phyloP scores from a whole-genome alignment of 2,797 vertebrate species.

The Manis pentadactyla region DNA sequence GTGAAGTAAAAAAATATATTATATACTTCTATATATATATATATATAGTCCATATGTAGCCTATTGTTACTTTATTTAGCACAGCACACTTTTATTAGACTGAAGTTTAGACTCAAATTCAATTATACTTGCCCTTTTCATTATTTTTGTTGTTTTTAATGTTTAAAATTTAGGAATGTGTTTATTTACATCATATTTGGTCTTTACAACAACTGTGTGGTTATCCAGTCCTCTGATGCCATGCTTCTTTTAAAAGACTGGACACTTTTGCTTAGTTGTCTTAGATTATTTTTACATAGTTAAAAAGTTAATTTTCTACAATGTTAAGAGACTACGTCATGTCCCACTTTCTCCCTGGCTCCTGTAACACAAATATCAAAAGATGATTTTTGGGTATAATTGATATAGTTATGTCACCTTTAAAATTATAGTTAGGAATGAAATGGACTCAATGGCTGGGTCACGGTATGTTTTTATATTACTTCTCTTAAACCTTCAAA shows the following conservation, averaged over 20 bases:
- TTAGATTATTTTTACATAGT: slow-evolving; percentile 8
- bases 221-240: not conserved
- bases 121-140: not conserved
- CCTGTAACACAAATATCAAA: not conserved
- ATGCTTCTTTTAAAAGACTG: not conserved
- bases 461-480: not conserved
- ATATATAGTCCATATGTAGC: too few species aligned
- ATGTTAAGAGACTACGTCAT: not conserved
- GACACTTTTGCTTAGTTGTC: not conserved
- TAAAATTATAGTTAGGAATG: not conserved
- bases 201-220: not conserved
- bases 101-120: not conserved
- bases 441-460: not conserved
- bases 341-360: not conserved
- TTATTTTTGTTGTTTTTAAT: not conserved
- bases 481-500: not conserved
- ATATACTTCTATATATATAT: too few species aligned
- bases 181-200: not conserved
- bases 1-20: not conserved
- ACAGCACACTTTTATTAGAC: not conserved
- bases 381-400: not conserved
- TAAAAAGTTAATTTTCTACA: not conserved
- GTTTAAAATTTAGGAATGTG: not conserved
- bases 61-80: not conserved
- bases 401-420: not conserved